phyloP scores from a whole-genome alignment of 2,888 invertebrate genomes.

The Hedya salicella region DNA sequence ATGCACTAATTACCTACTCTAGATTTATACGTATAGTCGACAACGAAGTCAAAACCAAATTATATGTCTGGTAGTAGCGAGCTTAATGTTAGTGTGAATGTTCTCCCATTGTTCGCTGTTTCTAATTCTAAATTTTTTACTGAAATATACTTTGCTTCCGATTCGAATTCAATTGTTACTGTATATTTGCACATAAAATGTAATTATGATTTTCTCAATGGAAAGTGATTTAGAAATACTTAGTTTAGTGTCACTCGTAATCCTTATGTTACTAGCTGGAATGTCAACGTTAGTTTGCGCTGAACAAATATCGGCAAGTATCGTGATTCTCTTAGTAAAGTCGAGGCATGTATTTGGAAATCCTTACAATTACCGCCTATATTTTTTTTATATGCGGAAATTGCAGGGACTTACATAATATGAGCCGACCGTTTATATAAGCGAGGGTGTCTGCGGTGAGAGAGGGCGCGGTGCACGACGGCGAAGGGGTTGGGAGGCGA shows the following conservation, averaged over 20 bases:
- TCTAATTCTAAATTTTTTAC: slow-evolving; percentile 17
- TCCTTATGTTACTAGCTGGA: slow-evolving; percentile 14
- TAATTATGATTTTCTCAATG: slow-evolving; percentile 21
- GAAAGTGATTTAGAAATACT: slow-evolving; percentile 24
- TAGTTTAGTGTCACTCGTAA: slow-evolving; percentile 30
- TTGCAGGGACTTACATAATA: no score
- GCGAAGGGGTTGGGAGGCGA: no score
- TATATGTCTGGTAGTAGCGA: slow-evolving; percentile 38
- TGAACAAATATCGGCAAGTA: no score
- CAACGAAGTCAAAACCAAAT: slow-evolving; percentile 7
- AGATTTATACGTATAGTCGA: slow-evolving; percentile 21
- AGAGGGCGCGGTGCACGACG: no score
- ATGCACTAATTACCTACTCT: slow-evolving; percentile 35
- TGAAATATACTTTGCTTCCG: slow-evolving; percentile 25
- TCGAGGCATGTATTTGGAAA: no score
- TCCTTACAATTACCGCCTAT: no score
- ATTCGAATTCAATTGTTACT: slow-evolving; percentile 17
- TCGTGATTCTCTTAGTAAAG: no score
- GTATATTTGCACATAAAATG: slow-evolving; percentile 21
- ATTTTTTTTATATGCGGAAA: no score
- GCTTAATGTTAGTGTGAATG: slow-evolving; percentile 42
- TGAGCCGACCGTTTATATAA: no score
- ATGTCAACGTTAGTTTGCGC: background rate
- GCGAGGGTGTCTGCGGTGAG: no score
- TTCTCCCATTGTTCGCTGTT: slow-evolving; percentile 32